Base-by-base conservation (phyloP, 2,113 vertebrate species). In the Otocyon megalotis region DNA sequence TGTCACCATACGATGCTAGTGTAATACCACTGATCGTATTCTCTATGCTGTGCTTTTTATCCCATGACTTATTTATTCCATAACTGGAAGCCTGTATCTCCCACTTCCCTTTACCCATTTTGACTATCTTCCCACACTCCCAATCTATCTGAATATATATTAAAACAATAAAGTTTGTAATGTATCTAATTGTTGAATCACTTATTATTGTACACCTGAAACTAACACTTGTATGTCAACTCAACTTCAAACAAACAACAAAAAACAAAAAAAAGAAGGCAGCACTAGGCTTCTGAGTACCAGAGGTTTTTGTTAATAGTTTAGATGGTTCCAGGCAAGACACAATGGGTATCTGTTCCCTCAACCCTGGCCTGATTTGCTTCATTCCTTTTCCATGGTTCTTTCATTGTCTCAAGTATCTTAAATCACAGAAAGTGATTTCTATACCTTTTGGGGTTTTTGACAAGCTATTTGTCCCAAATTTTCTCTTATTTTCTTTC, bases 401-500 rank as follows among this genome's bases (percentile, higher is more conserved):
- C 8, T 69, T 88, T 72, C 20, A 26, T 35, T 8, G 6, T 77
- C 24, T 83, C 17, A 17, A 2, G 15, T 71, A 62, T 89, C 37
- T 84, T 63, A 43, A 72, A 62, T 26, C 28, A 71, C 13, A 5
- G 37, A 26, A 24, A 79, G 56, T n/a, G 48, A 53, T 90, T 87
- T 69, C 56, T 20, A 1, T 32, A 69, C 54, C 16, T 53, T 77
- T 20, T 26, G 37, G 32, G 22, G 20, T 6, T 94, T 85, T 89
- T 91, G 58, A 88, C 28, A 15, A 74, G 72, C 22, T 53, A 62
- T 94, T 95, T 88, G 35, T 88, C 54, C 22, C n/a, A 69, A 3
- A 26, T 50, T 58, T 17, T 94, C 28, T 9, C 1, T 71, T 50
- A 48, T 28, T 71, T 35, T 15, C 14, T n/a, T 80, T 80, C 13